Conservation (phyloP, 2,888 invertebrate genomes). For the Gastracanthus pulcherrimus region DNA sequence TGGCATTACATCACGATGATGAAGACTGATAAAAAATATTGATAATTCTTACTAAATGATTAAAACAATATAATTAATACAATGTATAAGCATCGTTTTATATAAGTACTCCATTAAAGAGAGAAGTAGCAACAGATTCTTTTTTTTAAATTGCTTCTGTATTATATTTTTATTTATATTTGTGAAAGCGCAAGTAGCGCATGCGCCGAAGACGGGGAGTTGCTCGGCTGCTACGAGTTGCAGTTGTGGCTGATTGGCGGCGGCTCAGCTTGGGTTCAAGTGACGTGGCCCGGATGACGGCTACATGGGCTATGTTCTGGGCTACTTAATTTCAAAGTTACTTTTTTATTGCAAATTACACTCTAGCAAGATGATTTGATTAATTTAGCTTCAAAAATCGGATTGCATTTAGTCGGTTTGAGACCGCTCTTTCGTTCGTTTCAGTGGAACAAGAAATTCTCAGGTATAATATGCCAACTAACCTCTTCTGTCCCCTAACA, state of each 20-base stretch:
- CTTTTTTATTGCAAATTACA: not conserved
- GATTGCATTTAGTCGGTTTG: not conserved
- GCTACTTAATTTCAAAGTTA: not conserved
- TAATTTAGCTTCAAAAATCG: not conserved
- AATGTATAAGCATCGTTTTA: too few relatives aligned
- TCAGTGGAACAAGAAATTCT: not conserved
- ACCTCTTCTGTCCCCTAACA: conserved; percentile 18
- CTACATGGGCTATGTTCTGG: conserved; percentile 28
- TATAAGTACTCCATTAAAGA: too few relatives aligned
- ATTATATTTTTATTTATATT: not conserved
- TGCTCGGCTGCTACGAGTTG: too few relatives aligned
- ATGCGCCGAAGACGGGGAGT: not conserved
- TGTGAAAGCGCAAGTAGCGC: not conserved
- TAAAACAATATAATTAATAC: too few relatives aligned
- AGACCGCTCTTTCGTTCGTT: not conserved
- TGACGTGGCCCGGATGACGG: conserved; percentile 70
- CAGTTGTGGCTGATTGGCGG: not conserved
- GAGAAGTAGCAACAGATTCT: not conserved
- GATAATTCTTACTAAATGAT: too few relatives aligned
- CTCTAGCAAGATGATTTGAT: conserved; percentile 36
- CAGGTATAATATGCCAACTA: conserved; percentile 37
- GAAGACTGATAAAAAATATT: too few relatives aligned
- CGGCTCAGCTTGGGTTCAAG: conserved; percentile 44
- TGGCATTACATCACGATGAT: too few relatives aligned
- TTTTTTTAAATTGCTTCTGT: not conserved